Conservation (phyloP, 2,888 invertebrate genomes). For the Lepidocyrtinus sp. region DNA sequence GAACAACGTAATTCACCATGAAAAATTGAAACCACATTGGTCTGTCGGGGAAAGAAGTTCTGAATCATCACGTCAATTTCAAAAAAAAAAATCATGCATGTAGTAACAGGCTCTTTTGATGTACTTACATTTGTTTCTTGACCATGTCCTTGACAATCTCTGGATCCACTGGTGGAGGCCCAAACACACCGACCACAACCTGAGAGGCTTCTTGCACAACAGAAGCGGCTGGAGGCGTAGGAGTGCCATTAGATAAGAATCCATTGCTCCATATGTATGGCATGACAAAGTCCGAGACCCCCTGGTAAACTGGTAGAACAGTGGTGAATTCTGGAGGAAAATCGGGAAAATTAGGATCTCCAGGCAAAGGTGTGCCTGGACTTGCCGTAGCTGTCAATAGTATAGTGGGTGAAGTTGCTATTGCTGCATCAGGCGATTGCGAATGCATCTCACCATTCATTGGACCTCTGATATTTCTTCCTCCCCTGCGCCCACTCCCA, state of each 20-base stretch:
- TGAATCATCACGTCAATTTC: constrained; percentile 21
- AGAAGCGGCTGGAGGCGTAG: constrained; percentile 19
- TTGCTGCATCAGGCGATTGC: constrained; percentile 22
- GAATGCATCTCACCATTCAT: constrained; percentile 72
- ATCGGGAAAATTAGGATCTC: neutral
- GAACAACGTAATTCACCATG: neutral
- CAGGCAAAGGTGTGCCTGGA: too few relatives aligned
- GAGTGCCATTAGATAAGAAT: neutral
- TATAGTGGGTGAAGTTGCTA: constrained; percentile 27
- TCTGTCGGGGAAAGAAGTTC: neutral
- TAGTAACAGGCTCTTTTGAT: neutral
- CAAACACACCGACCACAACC: constrained; percentile 30
- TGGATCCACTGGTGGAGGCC: constrained; percentile 46
- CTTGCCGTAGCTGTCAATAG: neutral
- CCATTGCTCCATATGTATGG: constrained; percentile 58
- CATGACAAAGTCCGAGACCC: constrained; percentile 64
- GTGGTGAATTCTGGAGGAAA: constrained; percentile 63
- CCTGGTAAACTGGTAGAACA: constrained; percentile 50
- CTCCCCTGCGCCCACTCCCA: constrained; percentile 72
- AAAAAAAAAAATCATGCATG: neutral
- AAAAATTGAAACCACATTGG: neutral
- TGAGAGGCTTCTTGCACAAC: constrained; percentile 49
- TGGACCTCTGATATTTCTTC: constrained; percentile 73
- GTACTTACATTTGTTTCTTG: constrained; percentile 68
- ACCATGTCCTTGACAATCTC: constrained; percentile 58